Percentiles rank a stretch among this genome's conserved stretches.
Evolutionary conservation across 2,797 vertebrate genomes (phyloP).

Genomic region (Danio aesculapii): DNA sequence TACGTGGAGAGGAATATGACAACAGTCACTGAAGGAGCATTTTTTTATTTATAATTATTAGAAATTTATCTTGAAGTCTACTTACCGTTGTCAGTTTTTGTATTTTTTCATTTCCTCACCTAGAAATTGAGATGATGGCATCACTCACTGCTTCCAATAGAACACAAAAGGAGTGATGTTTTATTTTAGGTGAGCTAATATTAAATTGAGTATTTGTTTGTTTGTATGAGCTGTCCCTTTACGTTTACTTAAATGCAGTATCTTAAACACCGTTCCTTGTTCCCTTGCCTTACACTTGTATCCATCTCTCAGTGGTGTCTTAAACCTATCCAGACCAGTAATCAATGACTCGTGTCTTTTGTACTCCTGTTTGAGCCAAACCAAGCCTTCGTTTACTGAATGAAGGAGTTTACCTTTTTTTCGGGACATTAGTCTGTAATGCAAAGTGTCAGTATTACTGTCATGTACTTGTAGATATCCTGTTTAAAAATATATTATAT

Average conservation of each 20-base stretch:
- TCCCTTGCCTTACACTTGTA: conserved; percentile 58
- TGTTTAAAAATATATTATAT: conserved; percentile 39
- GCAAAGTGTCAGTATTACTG: conserved; percentile 78
- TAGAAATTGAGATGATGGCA: background rate
- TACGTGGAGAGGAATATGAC: conserved; percentile 19
- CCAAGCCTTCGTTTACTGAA: conserved; percentile 26
- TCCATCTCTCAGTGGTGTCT: conserved; percentile 50
- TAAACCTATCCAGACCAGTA: conserved; percentile 47
- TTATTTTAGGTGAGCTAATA: background rate
- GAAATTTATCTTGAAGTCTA: conserved; percentile 19
- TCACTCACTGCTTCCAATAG: background rate
- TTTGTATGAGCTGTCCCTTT: conserved; percentile 8
- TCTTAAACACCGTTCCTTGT: conserved; percentile 57
- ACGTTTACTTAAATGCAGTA: conserved; percentile 42
- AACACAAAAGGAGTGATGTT: background rate
- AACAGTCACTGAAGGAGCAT: background rate
- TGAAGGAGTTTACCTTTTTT: conserved; percentile 31
- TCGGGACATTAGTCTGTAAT: conserved; percentile 68
- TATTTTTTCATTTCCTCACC: background rate
- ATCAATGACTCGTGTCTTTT: conserved; percentile 35
- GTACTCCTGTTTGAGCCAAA: conserved; percentile 51
- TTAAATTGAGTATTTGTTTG: background rate
- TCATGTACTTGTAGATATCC: conserved; percentile 71
- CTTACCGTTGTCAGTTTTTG: background rate
- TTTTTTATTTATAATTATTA: conserved; percentile 16